These are phyloP conservation scores for Odontophorus gujanensis DNA, from an alignment of 2,113 vertebrate genomes.

Conservation along the genomic window DNA sequence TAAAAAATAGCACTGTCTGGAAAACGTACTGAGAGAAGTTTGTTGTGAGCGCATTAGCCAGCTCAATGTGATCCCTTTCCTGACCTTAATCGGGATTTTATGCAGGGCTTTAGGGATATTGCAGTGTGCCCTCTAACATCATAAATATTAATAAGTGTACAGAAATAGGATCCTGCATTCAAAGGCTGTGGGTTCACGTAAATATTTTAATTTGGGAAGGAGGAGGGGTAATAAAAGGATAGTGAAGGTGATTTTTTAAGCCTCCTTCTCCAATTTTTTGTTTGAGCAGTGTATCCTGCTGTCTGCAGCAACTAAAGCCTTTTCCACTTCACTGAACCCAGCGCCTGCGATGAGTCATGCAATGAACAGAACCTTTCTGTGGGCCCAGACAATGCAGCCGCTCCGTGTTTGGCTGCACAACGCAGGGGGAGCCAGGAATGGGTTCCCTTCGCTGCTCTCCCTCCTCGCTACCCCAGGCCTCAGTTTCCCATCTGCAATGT, in stretches of 20 bases:
- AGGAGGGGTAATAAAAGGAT: conserved; percentile 13
- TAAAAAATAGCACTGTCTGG: not conserved
- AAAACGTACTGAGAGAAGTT: conserved; percentile 46
- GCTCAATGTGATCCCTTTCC: conserved; percentile 37
- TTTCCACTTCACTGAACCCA: conserved; percentile 5
- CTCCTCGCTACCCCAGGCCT: not conserved
- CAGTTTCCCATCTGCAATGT: conserved; percentile 26
- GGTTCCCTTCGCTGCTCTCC: not conserved
- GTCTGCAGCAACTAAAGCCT: not conserved
- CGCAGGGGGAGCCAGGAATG: not conserved
- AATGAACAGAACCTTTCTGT: not conserved
- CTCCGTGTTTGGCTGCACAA: not conserved
- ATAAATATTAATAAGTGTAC: conserved; percentile 68
- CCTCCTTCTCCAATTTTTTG: not conserved
- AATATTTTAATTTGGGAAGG: conserved; percentile 53
- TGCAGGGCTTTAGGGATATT: conserved; percentile 61
- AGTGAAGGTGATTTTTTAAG: conserved; percentile 35
- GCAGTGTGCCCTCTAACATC: conserved; percentile 35
- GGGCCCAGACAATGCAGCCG: not conserved
- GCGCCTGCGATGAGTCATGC: not conserved
- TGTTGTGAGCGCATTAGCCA: conserved; percentile 41
- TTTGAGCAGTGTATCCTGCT: not conserved
- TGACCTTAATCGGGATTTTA: conserved; percentile 57
- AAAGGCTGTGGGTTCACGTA: conserved; percentile 32
- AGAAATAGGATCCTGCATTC: conserved; percentile 53